Percentiles rank a stretch among this genome's conserved stretches.
Conservation (phyloP, 2,888 invertebrate species). For the Blastobasis adustella region DNA sequence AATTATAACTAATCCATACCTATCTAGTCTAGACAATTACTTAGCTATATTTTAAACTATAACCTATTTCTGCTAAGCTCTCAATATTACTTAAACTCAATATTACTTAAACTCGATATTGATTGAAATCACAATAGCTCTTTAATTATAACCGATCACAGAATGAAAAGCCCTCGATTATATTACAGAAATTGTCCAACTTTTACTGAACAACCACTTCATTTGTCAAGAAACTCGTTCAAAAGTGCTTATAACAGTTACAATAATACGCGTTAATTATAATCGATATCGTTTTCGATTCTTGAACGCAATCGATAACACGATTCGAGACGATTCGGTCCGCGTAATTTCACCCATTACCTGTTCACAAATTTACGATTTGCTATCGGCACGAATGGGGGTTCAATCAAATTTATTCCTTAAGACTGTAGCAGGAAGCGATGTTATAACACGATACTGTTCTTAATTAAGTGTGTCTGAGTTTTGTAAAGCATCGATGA, state of each 20-base stretch:
- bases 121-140: conserved; percentile 40
- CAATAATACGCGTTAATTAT: conserved; percentile 56
- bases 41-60: too few species aligned
- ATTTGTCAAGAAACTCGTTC: conserved; percentile 42
- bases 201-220: conserved; percentile 46
- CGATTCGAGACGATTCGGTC: conserved; percentile 52
- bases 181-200: conserved; percentile 46
- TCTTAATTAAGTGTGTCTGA: conserved; percentile 4
- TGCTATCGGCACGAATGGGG: conserved; percentile 35
- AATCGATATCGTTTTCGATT: conserved; percentile 57
- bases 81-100: too few species aligned
- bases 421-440: conserved; percentile 28
- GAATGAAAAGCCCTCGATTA: conserved; percentile 51
- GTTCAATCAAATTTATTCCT: conserved; percentile 32
- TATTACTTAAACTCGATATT: neutral
- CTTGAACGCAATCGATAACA: conserved; percentile 53
- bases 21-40: too few species aligned
- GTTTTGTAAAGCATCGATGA: conserved; percentile 31
- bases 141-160: conserved; percentile 50
- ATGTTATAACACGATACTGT: conserved; percentile 12
- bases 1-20: too few species aligned
- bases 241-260: conserved; percentile 55
- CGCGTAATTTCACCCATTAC: conserved; percentile 60
- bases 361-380: conserved; percentile 49
- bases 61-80: too few species aligned